These are phyloP conservation scores for Macquaria ambigua DNA, from an alignment of 2,113 vertebrate species.

Conservation along the genomic window DNA sequence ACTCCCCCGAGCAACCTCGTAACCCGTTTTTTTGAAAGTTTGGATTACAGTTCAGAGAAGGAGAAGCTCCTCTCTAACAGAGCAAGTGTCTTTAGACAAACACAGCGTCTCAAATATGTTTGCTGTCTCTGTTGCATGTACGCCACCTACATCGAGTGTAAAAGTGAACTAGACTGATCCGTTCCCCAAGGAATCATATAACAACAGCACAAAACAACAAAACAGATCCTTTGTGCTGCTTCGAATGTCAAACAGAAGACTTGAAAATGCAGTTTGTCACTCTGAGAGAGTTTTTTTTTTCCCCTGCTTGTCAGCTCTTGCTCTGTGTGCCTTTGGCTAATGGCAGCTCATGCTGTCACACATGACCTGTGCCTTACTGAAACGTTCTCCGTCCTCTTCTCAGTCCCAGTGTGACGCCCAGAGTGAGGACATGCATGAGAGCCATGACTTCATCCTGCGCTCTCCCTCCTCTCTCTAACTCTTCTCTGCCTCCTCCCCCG, in stretches of 20 bases:
- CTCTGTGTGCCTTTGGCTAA: constrained; percentile 60
- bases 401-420: constrained; percentile 76
- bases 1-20: constrained; percentile 46
- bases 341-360: constrained; percentile 63
- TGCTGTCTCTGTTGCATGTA: constrained; percentile 43
- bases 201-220: constrained; percentile 62
- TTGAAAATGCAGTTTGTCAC: constrained; percentile 60
- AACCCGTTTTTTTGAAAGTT: constrained; percentile 31
- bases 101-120: constrained; percentile 38
- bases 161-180: constrained; percentile 62
- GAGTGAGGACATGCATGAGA: constrained; percentile 64
- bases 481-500: neutral
- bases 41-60: constrained; percentile 49
- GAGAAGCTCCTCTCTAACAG: constrained; percentile 39
- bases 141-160: constrained; percentile 41
- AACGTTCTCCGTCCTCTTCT: constrained; percentile 52
- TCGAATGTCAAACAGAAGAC: constrained; percentile 51
- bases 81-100: constrained; percentile 62
- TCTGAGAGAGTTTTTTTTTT: constrained; percentile 18
- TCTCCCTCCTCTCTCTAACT: constrained; percentile 8
- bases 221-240: constrained; percentile 51
- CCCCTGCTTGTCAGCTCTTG: constrained; percentile 14
- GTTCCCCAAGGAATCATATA: constrained; percentile 60
- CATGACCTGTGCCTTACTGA: constrained; percentile 66
- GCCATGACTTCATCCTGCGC: constrained; percentile 60